Evolutionary conservation across 2,888 invertebrate species (phyloP), one percentile per base, ranked within the genome.

Genomic region (Pomacea canaliculata): DNA sequence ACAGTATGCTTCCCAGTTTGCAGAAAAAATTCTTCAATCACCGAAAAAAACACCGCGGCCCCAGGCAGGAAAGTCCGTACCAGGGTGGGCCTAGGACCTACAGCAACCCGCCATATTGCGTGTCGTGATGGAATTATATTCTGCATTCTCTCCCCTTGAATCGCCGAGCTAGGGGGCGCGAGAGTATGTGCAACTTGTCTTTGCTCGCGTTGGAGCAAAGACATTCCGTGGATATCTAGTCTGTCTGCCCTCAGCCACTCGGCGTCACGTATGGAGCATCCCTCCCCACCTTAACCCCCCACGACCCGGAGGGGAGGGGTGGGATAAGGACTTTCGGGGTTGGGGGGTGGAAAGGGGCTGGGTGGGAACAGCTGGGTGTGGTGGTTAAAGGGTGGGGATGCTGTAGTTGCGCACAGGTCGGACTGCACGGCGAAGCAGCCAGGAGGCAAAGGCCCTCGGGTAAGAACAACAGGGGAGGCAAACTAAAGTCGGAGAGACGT

Each of bases 101-200:
- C 19, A 49, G 16, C 49, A n/a, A 49, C 13, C 70, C 7, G 70
- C 19, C 56, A 49, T 59, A 59, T 59, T 70, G 60, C 70, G 60
- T 70, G 70, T 49, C 70, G 70, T 70, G 70, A 70, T 70, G 70
- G 70, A 70, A 70, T 70, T 70, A 70, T 70, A 70, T 49, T 27
- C 70, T 27, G 70, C 70, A 70, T 70, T 70, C 70, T 70, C 59
- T 27, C 27, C 70, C 70, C 59, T 27, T 27, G 59, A 56, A 59
- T 23, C 51, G 51, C 60, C 23, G 60, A 51, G 51, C 70, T 51
- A 48, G 51, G 18, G 56, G 70, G 70, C 56, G 49, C 60, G 56
- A 27, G 56, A 51, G 62, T 37, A 65, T 65, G 66, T 72, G 72
- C n/a, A 19, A 65, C 48, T 49, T 62, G 71, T 48, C 62, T 71